Evolutionary conservation across 2,797 vertebrate genomes (phyloP).

Genomic region (Cynodonichthys magdalenae): DNA sequence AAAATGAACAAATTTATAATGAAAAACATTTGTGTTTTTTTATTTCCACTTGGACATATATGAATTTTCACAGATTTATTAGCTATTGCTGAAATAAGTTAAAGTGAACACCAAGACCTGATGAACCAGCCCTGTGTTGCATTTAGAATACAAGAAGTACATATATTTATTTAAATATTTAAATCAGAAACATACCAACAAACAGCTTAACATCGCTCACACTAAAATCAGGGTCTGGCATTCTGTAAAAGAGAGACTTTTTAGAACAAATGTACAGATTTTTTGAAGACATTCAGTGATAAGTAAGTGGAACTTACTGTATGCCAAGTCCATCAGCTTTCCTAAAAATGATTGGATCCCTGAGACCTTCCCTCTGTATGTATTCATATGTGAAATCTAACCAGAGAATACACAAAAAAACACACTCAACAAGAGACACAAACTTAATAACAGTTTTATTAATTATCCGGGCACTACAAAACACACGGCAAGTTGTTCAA

Average conservation of each 20-base stretch:
- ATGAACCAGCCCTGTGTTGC: neutral
- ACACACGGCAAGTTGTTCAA: neutral
- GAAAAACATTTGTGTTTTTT: too few species aligned
- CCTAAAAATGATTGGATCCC: constrained; percentile 93
- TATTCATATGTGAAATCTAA: constrained; percentile 97
- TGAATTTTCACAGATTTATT: too few species aligned
- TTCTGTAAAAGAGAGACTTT: constrained; percentile 77
- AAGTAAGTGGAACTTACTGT: constrained; percentile 82
- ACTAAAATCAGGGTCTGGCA: constrained; percentile 93
- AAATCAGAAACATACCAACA: constrained; percentile 84
- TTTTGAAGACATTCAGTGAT: neutral
- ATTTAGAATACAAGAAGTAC: neutral
- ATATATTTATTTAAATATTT: neutral
- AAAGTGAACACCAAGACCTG: neutral
- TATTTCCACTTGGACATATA: too few species aligned
- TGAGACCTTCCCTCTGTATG: constrained; percentile 93
- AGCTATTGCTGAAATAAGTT: neutral
- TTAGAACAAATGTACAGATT: neutral
- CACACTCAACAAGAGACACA: neutral
- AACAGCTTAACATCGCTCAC: constrained; percentile 95
- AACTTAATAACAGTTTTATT: neutral
- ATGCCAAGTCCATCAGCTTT: constrained; percentile 92
- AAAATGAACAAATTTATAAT: too few species aligned
- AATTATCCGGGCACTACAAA: neutral
- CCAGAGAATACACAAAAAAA: constrained; percentile 14